Conservation (phyloP, 23 tunicate species). For the Pegea sp. region DNA sequence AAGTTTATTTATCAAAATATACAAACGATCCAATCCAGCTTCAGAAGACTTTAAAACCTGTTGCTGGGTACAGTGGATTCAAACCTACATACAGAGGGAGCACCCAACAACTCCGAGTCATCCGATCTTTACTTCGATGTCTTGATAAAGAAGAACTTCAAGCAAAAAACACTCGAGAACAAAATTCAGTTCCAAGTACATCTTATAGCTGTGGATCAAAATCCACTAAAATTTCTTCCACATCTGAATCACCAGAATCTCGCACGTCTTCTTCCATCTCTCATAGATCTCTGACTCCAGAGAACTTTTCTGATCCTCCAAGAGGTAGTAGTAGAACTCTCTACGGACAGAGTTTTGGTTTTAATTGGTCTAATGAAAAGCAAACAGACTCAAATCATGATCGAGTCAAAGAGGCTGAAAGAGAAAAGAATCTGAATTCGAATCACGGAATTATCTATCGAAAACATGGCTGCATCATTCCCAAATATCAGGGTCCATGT, state of each 20-base stretch:
- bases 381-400: background rate
- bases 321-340: conserved; percentile 52
- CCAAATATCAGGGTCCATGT: conserved; percentile 92
- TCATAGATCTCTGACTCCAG: conserved; percentile 12
- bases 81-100: conserved; percentile 50
- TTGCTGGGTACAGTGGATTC: conserved; percentile 56
- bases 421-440: conserved; percentile 26
- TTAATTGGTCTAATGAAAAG: conserved; percentile 46
- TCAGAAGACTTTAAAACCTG: conserved; percentile 36
- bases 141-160: too few relatives aligned
- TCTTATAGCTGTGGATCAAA: conserved; percentile 23
- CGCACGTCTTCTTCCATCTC: conserved; percentile 28
- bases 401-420: conserved; percentile 8
- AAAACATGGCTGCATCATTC: conserved; percentile 73
- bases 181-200: conserved; percentile 80
- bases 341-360: conserved; percentile 76
- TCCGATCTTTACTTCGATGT: conserved; percentile 53
- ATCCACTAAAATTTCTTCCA: conserved; percentile 4
- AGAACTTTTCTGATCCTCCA: conserved; percentile 15
- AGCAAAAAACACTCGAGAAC: too few relatives aligned
- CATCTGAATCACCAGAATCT: too few relatives aligned
- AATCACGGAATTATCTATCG: conserved; percentile 70
- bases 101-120: conserved; percentile 41
- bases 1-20: conserved; percentile 46
- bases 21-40: conserved; percentile 57